These are phyloP conservation scores for Clarias gariepinus DNA, from an alignment of 2,113 vertebrate genomes.

Conservation along the genomic window DNA sequence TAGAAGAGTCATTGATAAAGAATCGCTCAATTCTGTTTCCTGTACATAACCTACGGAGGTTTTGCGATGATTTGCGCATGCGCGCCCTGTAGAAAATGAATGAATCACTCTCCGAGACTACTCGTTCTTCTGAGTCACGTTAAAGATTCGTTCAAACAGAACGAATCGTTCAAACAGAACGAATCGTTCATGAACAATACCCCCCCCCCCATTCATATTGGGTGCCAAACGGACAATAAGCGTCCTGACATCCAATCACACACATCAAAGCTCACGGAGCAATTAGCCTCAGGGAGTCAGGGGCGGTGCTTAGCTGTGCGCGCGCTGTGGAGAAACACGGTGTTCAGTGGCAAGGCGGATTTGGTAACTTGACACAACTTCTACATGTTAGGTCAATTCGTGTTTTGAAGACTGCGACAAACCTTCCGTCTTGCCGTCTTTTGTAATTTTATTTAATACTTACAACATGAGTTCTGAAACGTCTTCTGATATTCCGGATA, in stretches of 20 bases:
- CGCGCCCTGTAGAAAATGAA: too few species aligned
- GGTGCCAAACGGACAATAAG: not conserved
- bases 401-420: not conserved
- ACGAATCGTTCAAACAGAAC: too few species aligned
- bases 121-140: too few species aligned
- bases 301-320: slow-evolving; percentile 30
- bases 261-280: not conserved
- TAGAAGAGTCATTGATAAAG: too few species aligned
- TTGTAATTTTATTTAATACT: not conserved
- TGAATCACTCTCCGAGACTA: too few species aligned
- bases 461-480: slow-evolving; percentile 50
- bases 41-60: too few species aligned
- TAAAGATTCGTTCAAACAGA: too few species aligned
- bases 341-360: slow-evolving; percentile 21
- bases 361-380: slow-evolving; percentile 55
- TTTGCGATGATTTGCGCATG: too few species aligned
- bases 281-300: not conserved
- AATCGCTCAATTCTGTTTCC: too few species aligned
- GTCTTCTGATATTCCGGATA: slow-evolving; percentile 84
- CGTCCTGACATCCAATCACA: slow-evolving; percentile 31
- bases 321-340: not conserved
- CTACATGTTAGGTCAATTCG: not conserved
- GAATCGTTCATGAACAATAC: too few species aligned
- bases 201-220: slow-evolving; percentile 20
- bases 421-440: not conserved